Conservation (phyloP, 1,140 invertebrate species). For the Drosophila lacteicornis region DNA sequence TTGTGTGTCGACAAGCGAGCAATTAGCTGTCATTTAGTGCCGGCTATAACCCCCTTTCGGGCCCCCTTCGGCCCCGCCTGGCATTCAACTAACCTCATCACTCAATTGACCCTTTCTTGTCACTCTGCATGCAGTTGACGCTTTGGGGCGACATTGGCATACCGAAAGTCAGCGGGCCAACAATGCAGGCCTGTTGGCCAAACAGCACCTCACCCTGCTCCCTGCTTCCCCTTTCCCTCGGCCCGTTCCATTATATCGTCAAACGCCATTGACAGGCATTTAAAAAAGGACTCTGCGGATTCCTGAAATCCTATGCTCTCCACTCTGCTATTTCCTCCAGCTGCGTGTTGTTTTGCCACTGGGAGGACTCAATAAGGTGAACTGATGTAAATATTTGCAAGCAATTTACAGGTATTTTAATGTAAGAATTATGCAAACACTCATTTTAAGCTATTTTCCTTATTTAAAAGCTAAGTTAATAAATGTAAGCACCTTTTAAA, state of each 20-base stretch:
- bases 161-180: constrained; percentile 36
- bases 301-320: constrained; percentile 19
- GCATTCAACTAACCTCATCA: constrained; percentile 11
- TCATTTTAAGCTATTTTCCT: not conserved
- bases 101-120: constrained; percentile 33
- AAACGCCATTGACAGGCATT: constrained; percentile 58
- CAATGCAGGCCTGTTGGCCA: constrained; percentile 25
- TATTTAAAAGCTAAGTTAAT: not conserved
- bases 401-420: too few relatives aligned
- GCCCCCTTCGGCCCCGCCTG: not conserved
- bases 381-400: too few relatives aligned
- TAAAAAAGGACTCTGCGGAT: constrained; percentile 43
- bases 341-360: not conserved
- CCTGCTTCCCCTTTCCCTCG: not conserved
- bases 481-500: not conserved
- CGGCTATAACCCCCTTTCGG: not conserved
- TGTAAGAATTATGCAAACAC: too few relatives aligned
- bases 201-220: not conserved
- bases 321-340: not conserved
- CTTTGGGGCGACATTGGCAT: constrained; percentile 36
- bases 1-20: constrained; percentile 27
- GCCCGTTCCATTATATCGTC: constrained; percentile 37
- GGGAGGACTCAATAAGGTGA: not conserved
- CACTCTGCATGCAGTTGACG: constrained; percentile 39
- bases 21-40: constrained; percentile 64